Percentiles rank a stretch among this genome's conserved stretches.
Conservation (phyloP, 2,888 invertebrate genomes). For the Orchesellides sinensis region DNA sequence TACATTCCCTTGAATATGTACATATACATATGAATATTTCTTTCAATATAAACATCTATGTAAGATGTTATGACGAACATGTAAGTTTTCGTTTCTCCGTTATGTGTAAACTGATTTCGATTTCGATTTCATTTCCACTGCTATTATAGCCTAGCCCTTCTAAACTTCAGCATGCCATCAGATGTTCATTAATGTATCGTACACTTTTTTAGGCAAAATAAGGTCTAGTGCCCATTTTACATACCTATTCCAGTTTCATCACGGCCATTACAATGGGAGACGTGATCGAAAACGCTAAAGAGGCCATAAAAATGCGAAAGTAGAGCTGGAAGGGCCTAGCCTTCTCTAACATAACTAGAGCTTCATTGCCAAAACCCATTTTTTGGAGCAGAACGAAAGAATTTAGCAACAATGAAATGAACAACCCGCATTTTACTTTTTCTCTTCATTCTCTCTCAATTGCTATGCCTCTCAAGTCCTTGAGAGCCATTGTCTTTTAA, state of each 20-base stretch:
- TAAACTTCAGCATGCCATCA: too few relatives aligned
- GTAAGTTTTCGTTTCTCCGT: neutral
- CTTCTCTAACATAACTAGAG: neutral
- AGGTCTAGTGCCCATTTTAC: neutral
- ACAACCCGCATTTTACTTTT: constrained; percentile 21
- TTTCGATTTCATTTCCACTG: neutral
- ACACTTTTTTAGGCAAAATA: neutral
- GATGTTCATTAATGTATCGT: neutral
- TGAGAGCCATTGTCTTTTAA: constrained; percentile 2
- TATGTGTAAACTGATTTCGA: constrained; percentile 7
- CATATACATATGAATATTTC: neutral
- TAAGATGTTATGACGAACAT: neutral
- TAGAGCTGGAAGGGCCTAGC: neutral
- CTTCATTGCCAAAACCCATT: neutral
- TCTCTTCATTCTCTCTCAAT: neutral
- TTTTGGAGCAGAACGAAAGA: neutral
- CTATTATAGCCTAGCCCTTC: too few relatives aligned
- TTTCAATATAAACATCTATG: neutral
- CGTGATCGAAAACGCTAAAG: too few relatives aligned
- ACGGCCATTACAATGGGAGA: neutral
- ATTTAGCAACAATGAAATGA: constrained; percentile 14
- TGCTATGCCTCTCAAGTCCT: neutral
- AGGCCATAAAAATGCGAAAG: too few relatives aligned
- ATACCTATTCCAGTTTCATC: neutral
- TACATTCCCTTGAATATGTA: neutral